Evolutionary conservation across 2,888 invertebrate species (phyloP).

Genomic region (Apodemia duryi): DNA sequence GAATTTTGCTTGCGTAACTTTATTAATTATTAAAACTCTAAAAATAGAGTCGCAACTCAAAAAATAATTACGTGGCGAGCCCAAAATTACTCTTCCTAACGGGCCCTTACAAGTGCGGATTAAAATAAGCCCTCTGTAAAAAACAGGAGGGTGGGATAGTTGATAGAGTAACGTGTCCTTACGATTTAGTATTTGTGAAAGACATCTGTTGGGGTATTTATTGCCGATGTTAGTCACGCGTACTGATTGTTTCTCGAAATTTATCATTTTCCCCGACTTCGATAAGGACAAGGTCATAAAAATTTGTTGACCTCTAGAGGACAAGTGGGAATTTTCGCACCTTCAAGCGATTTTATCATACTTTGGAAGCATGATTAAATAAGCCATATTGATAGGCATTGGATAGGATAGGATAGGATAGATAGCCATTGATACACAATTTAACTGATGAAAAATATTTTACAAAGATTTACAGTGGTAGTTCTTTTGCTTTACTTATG

Average conservation of each 20-base stretch:
- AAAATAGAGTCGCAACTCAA: conserved; percentile 41
- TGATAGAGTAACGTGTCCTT: conserved; percentile 47
- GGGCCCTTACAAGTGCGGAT: conserved; percentile 57
- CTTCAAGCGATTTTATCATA: no score
- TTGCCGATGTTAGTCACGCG: conserved; percentile 29
- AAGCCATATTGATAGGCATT: no score
- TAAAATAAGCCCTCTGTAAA: conserved; percentile 66
- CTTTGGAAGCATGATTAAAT: no score
- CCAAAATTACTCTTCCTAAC: conserved; percentile 73
- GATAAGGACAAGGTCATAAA: neutral
- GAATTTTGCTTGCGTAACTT: no score
- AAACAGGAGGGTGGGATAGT: conserved; percentile 61
- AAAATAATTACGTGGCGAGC: conserved; percentile 48
- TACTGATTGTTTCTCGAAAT: conserved; percentile 18
- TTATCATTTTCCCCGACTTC: neutral
- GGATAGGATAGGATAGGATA: no score
- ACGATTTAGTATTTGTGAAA: conserved; percentile 46
- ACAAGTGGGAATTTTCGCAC: no score
- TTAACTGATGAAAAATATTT: no score
- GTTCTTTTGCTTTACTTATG: no score
- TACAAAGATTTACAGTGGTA: no score
- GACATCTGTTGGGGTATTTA: conserved; percentile 40
- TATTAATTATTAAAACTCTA: neutral
- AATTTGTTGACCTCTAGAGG: no score
- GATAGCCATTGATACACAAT: no score